phyloP scores from a whole-genome alignment of 2,113 vertebrate species.

The Dromiciops gliroides region DNA sequence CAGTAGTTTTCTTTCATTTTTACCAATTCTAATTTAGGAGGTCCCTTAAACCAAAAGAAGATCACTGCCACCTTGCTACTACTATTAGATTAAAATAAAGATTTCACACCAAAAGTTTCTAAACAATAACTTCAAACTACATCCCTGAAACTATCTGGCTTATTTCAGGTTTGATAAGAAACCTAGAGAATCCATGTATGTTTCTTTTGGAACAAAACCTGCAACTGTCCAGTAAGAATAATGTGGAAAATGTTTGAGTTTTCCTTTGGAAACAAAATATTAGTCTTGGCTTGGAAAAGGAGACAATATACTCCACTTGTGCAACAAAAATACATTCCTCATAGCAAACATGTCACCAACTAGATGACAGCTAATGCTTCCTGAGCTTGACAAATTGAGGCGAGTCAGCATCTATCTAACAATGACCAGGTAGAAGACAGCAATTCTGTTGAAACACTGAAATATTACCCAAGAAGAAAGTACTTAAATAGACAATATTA shows the following conservation, averaged over 20 bases:
- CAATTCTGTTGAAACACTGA: slow-evolving; percentile 54
- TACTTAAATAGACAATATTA: slow-evolving; percentile 27
- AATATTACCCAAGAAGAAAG: slow-evolving; percentile 40
- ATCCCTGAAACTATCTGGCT: slow-evolving; percentile 70
- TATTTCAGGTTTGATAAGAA: slow-evolving; percentile 81
- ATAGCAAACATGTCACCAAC: slow-evolving; percentile 75
- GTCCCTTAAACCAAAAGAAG: slow-evolving; percentile 40
- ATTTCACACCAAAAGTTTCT: slow-evolving; percentile 61
- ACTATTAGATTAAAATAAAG: slow-evolving; percentile 43
- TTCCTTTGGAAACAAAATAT: slow-evolving; percentile 87
- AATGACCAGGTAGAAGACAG: slow-evolving; percentile 78
- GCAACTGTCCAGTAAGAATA: slow-evolving; percentile 82
- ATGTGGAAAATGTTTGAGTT: slow-evolving; percentile 84
- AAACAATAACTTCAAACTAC: slow-evolving; percentile 62
- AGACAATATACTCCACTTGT: slow-evolving; percentile 81
- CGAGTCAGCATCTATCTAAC: slow-evolving; percentile 73
- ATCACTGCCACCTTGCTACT: slow-evolving; percentile 41
- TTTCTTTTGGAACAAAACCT: slow-evolving; percentile 85
- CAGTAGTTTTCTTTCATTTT: slow-evolving; percentile 7
- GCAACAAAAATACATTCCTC: slow-evolving; percentile 80
- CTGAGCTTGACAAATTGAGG: slow-evolving; percentile 73
- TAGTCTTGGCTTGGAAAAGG: slow-evolving; percentile 85
- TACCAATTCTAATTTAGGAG: slow-evolving; percentile 47
- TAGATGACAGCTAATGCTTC: slow-evolving; percentile 81
- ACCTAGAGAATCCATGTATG: slow-evolving; percentile 77